A percentile compares a stretch with the other conserved stretches of the same genome.
These are phyloP conservation scores for Thymelicus acteon DNA, from an alignment of 2,888 invertebrate genomes.

Conservation along the genomic window DNA sequence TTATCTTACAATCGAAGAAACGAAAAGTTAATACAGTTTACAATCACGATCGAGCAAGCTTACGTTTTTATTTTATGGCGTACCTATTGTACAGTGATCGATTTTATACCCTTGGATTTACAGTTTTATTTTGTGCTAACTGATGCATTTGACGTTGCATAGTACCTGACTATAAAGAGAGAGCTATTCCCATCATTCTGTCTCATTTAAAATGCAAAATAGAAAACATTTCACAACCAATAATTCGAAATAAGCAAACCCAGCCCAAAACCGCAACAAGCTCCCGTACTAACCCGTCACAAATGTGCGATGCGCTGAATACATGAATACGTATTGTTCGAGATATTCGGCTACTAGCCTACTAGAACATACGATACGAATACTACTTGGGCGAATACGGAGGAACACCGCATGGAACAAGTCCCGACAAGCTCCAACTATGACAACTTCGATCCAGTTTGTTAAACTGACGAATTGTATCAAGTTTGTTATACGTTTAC, in stretches of 20 bases:
- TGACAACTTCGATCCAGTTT: not conserved
- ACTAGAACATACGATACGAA: not conserved
- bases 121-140: too few species aligned
- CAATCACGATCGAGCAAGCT: too few species aligned
- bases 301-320: not conserved
- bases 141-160: too few species aligned
- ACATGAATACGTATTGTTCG: conserved; percentile 7
- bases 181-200: too few species aligned
- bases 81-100: too few species aligned
- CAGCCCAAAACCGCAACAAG: not conserved
- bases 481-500: not conserved
- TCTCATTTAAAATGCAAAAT: not conserved
- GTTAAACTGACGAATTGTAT: not conserved
- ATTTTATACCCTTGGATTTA: too few species aligned
- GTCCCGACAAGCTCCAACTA: not conserved
- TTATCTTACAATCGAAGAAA: too few species aligned
- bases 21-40: too few species aligned
- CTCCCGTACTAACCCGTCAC: not conserved
- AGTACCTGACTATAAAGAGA: too few species aligned
- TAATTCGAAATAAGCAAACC: not conserved
- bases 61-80: too few species aligned
- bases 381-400: not conserved
- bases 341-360: conserved; percentile 3
- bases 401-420: too few species aligned
- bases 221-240: not conserved